phyloP scores from a whole-genome alignment of 2,888 invertebrate genomes.

The Scaeva pyrastri region DNA sequence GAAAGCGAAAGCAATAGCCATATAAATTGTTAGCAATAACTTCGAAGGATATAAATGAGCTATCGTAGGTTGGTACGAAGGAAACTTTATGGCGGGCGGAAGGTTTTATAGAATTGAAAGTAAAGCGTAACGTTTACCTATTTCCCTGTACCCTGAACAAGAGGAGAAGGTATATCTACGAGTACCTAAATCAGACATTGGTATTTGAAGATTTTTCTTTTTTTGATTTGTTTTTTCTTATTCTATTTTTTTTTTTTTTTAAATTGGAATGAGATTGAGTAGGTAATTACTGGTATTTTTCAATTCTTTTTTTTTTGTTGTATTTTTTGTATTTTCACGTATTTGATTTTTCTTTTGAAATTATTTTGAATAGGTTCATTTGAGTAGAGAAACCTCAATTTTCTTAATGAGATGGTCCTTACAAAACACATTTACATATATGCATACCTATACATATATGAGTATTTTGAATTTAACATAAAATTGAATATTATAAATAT shows the following conservation, averaged over 20 bases:
- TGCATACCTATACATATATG: no score
- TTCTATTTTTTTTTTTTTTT: no score
- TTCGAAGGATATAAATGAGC: conserved; percentile 4
- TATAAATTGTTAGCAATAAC: conserved; percentile 38
- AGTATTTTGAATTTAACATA: no score
- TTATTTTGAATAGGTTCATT: not conserved
- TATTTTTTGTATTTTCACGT: not conserved
- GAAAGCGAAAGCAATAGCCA: conserved; percentile 31
- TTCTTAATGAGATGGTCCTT: no score
- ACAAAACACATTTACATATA: no score
- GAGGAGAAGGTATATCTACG: not conserved
- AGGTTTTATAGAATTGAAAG: not conserved
- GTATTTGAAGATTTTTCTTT: not conserved
- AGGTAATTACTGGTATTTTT: not conserved
- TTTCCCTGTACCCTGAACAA: no score
- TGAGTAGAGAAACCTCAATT: no score
- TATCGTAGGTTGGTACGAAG: no score
- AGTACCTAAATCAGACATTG: not conserved
- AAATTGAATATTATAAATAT: no score
- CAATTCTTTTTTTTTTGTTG: not conserved
- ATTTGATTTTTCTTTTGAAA: not conserved
- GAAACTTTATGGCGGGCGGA: not conserved
- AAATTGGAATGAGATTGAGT: not conserved
- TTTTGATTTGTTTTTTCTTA: not conserved
- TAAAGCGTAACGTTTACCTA: no score